Evolutionary conservation across 2,797 vertebrate species (phyloP), one percentile per base, ranked within the genome.

Genomic region (Anabacerthia variegaticeps): DNA sequence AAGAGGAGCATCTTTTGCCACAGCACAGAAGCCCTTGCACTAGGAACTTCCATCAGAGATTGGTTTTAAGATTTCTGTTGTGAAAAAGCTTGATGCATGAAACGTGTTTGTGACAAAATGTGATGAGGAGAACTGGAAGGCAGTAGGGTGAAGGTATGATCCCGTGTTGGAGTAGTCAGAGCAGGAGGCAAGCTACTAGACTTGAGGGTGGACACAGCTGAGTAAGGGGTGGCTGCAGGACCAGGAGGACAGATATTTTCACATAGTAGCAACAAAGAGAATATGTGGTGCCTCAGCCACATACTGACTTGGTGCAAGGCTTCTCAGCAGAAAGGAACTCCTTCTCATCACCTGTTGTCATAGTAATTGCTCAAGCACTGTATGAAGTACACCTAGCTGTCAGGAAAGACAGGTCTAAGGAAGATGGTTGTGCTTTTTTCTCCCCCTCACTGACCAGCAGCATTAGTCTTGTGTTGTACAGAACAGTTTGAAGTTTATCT

Each of bases 271-370:
- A 2, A 32, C 0, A 1, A 51, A 63, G 22, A 34, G 27, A 88
- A 49, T 28, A 14, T 0, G 0, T 6, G 4, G 19, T 75, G 8
- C 27, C 14, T 56, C 49, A 49, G 11, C 6, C 14, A 21, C 0
- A 0, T 32, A 21, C 10, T 46, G 30, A 30, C 39, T 22, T 3
- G 1, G 18, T 44, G 26, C 74, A 90, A 63, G 30, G 37, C 2
- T 10, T 3, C 10, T 73, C n/a, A 46, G 12, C 24, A 54, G n/a
- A 44, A 44, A 22, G 0, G 1, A 71, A 10, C 6, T 59, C 22
- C 11, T 49, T 22, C 2, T 54, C 5, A 41, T 41, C n/a, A 48
- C 4, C 26, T 77, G 54, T 51, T 67, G 15, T 12, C 18, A 37
- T 3, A 75, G 12, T 17, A 68, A n/a, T 34, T 51, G 34, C 48